These are phyloP conservation scores for Channallabes apus DNA, from an alignment of 2,797 vertebrate genomes.

Conservation along the genomic window DNA sequence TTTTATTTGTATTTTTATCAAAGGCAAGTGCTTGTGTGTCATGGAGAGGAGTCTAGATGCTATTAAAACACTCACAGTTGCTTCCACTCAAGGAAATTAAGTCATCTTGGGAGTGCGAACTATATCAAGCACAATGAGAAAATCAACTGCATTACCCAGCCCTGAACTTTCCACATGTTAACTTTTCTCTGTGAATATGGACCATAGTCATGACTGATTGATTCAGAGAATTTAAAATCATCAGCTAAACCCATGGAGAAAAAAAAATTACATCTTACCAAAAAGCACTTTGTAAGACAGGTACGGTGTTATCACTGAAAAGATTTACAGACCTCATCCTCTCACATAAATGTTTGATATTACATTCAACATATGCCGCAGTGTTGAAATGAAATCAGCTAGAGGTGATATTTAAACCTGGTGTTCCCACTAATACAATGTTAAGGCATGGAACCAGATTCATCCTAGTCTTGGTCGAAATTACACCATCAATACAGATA, in stretches of 20 bases:
- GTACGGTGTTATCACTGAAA: background rate
- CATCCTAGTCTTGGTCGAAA: slow-evolving; percentile 23
- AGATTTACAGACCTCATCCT: background rate
- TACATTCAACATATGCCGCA: background rate
- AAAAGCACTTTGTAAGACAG: background rate
- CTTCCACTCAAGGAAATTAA: background rate
- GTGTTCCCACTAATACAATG: background rate
- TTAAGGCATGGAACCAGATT: slow-evolving; percentile 13
- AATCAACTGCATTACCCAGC: background rate
- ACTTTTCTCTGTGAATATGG: background rate
- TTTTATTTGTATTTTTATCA: background rate
- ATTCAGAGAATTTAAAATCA: background rate
- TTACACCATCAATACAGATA: slow-evolving; percentile 24
- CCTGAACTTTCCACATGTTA: background rate
- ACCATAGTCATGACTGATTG: background rate
- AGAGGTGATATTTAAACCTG: background rate
- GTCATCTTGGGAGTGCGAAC: background rate
- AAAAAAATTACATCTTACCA: background rate
- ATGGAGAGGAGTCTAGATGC: background rate
- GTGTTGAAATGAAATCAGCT: background rate
- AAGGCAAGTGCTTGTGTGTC: background rate
- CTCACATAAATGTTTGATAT: background rate
- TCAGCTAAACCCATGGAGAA: background rate
- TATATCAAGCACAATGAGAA: background rate
- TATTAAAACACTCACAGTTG: background rate